A percentile compares a stretch with the other conserved stretches of the same genome.
Evolutionary conservation across 2,888 invertebrate genomes (phyloP).

Genomic region (Chymomyza caudatula): DNA sequence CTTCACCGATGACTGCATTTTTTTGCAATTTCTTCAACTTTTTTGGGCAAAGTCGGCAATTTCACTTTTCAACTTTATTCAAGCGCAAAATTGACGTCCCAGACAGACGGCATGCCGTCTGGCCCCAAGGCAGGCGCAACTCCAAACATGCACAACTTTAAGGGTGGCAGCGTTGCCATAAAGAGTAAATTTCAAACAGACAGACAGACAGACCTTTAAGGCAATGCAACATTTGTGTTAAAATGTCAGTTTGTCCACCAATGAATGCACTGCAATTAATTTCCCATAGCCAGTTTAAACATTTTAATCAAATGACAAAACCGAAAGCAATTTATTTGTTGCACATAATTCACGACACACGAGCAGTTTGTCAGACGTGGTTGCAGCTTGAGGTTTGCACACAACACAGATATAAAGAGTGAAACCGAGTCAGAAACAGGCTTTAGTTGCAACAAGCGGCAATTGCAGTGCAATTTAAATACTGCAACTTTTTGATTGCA

Average conservation of each 20-base stretch:
- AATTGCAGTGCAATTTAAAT: too few relatives aligned
- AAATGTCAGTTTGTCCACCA: neutral
- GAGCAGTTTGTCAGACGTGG: slow-evolving; percentile 20
- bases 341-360: slow-evolving; percentile 47
- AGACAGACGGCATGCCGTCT: neutral
- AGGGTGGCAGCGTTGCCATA: neutral
- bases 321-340: slow-evolving; percentile 63
- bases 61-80: slow-evolving; percentile 62
- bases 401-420: too few relatives aligned
- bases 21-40: slow-evolving; percentile 40
- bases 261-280: slow-evolving; percentile 43
- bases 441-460: neutral
- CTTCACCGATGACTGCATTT: slow-evolving; percentile 49
- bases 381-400: slow-evolving; percentile 72
- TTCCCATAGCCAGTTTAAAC: slow-evolving; percentile 42
- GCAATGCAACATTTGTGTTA: neutral
- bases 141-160: neutral
- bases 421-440: too few relatives aligned
- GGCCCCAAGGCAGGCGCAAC: neutral
- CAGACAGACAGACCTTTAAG: neutral
- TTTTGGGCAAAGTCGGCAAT: slow-evolving; percentile 19
- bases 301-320: slow-evolving; percentile 69
- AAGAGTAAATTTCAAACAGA: neutral
- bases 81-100: slow-evolving; percentile 47
- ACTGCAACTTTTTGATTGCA: too few relatives aligned